Percentiles rank a stretch among this genome's conserved stretches.
Conservation (phyloP, 2,797 vertebrate genomes). For the Catostomus latipinnis region DNA sequence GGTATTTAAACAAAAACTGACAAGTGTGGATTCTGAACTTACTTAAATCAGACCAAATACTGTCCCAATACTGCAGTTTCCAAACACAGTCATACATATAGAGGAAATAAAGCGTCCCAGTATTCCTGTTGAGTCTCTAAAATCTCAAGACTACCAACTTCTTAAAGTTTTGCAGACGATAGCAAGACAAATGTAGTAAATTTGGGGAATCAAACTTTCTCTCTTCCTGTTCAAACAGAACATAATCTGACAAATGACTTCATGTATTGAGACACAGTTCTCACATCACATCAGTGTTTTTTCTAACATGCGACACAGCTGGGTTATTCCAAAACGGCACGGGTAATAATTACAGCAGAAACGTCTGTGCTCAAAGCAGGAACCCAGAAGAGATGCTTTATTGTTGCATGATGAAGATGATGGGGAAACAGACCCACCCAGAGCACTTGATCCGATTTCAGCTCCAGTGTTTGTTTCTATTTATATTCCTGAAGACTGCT, state of each 20-base stretch:
- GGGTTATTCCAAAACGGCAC: not conserved
- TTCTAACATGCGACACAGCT: not conserved
- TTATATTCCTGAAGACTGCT: slow-evolving; percentile 4
- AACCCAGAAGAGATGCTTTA: slow-evolving; percentile 26
- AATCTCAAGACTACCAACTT: not conserved
- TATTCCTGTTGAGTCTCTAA: slow-evolving; percentile 1
- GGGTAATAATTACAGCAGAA: not conserved
- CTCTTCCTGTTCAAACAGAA: not conserved
- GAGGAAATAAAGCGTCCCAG: not conserved
- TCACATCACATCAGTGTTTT: not conserved
- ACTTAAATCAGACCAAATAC: too few species aligned
- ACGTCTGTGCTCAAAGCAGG: not conserved
- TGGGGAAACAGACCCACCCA: not conserved
- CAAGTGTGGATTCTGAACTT: too few species aligned
- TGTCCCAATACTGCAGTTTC: too few species aligned
- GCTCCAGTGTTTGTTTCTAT: slow-evolving; percentile 8
- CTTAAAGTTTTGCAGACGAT: too few species aligned
- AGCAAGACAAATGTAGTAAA: not conserved
- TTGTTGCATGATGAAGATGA: slow-evolving; percentile 3
- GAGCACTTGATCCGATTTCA: not conserved
- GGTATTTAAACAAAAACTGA: too few species aligned
- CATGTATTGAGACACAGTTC: not conserved
- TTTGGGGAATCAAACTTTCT: not conserved
- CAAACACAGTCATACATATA: not conserved
- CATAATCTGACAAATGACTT: not conserved